phyloP scores from a whole-genome alignment of 2,113 vertebrate genomes.

The Misgurnus anguillicaudatus region DNA sequence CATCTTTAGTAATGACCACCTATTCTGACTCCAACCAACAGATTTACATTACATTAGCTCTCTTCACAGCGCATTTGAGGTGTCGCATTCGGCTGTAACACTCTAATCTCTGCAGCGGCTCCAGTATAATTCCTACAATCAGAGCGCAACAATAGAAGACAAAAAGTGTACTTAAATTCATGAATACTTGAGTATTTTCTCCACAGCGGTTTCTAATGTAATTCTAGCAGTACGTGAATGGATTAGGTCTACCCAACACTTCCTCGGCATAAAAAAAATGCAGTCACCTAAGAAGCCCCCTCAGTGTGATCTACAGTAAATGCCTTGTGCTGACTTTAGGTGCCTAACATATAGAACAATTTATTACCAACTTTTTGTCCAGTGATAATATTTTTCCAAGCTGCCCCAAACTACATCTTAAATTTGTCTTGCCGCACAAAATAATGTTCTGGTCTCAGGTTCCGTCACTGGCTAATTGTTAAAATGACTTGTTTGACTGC shows the following conservation, averaged over 20 bases:
- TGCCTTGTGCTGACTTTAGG: slow-evolving; percentile 28
- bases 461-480: slow-evolving; percentile 52
- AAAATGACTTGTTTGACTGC: neutral
- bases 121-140: slow-evolving; percentile 22
- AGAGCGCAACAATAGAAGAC: slow-evolving; percentile 28
- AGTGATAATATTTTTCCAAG: slow-evolving; percentile 49
- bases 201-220: slow-evolving; percentile 1
- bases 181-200: slow-evolving; percentile 26
- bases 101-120: neutral
- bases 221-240: slow-evolving; percentile 3
- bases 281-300: slow-evolving; percentile 22
- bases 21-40: slow-evolving; percentile 35
- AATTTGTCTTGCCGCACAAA: slow-evolving; percentile 32
- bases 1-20: slow-evolving; percentile 30
- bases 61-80: neutral
- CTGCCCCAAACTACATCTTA: slow-evolving; percentile 20
- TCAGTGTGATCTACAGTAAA: slow-evolving; percentile 43
- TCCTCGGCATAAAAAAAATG: slow-evolving; percentile 27
- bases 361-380: slow-evolving; percentile 45
- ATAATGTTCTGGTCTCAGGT: slow-evolving; percentile 10
- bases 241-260: slow-evolving; percentile 2
- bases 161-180: slow-evolving; percentile 23
- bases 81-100: neutral
- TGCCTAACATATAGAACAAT: slow-evolving; percentile 47
- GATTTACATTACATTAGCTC: slow-evolving; percentile 38